A percentile compares a stretch with the other conserved stretches of the same genome.
Conservation (phyloP, 2,888 invertebrate genomes). For the Balanococcus diminutus region DNA sequence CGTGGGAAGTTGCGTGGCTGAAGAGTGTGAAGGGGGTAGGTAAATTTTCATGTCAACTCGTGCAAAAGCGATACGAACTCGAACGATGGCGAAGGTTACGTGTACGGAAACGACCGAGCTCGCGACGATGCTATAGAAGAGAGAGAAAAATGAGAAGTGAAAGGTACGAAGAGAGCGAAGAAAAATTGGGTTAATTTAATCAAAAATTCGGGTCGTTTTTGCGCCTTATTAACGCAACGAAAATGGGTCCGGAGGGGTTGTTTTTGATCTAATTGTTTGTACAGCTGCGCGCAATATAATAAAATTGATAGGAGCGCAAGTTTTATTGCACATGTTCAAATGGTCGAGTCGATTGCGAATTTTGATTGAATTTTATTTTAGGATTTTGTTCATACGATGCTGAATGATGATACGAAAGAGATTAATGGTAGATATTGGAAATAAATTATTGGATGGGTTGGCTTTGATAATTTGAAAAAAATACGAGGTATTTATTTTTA, state of each 20-base stretch:
- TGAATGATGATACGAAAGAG: too few relatives aligned
- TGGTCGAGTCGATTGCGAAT: not conserved
- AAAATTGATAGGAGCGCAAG: not conserved
- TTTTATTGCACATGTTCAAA: not conserved
- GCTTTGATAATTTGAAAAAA: too few relatives aligned
- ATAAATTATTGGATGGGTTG: too few relatives aligned
- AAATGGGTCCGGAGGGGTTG: not conserved
- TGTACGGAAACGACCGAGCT: not conserved
- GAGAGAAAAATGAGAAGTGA: not conserved
- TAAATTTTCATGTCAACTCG: slow-evolving; percentile 5
- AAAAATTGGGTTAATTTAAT: slow-evolving; percentile 17
- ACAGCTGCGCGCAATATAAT: not conserved
- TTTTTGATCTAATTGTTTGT: not conserved
- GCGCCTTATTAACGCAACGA: not conserved
- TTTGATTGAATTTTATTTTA: too few relatives aligned
- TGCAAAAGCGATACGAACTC: not conserved
- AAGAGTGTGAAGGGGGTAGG: not conserved
- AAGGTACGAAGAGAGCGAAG: not conserved
- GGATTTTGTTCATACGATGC: too few relatives aligned
- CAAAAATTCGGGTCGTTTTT: not conserved
- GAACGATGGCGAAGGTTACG: slow-evolving; percentile 10
- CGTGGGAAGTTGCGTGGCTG: not conserved
- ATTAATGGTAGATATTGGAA: too few relatives aligned
- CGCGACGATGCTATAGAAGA: not conserved
- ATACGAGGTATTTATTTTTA: too few relatives aligned